Conservation (phyloP, 2,888 invertebrate species). For the Gasteruption jaculator region DNA sequence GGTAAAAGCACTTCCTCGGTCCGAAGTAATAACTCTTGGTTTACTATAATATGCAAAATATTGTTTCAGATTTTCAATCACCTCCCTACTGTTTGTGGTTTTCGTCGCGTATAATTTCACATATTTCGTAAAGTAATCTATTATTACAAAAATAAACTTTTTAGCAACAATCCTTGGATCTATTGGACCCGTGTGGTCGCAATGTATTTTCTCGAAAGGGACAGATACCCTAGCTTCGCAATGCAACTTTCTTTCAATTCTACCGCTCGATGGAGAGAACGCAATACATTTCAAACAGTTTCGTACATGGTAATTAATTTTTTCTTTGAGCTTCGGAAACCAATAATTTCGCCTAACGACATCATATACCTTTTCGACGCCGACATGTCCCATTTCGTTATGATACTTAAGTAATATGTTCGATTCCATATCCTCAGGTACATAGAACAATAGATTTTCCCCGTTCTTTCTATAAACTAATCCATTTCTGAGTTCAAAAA, state of each 20-base stretch:
- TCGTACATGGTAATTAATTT: constrained; percentile 11
- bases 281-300: constrained; percentile 25
- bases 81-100: constrained; percentile 15
- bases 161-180: not conserved
- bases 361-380: constrained; percentile 20
- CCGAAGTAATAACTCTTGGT: constrained; percentile 17
- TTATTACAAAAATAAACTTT: constrained; percentile 9
- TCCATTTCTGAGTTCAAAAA: constrained; percentile 24
- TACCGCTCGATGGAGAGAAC: constrained; percentile 17
- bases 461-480: constrained; percentile 22
- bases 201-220: constrained; percentile 14
- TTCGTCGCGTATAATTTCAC: constrained; percentile 16
- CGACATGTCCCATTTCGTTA: constrained; percentile 25
- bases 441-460: constrained; percentile 21
- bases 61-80: constrained; percentile 10
- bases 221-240: constrained; percentile 9
- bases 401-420: constrained; percentile 21
- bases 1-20: constrained; percentile 22
- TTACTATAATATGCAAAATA: constrained; percentile 16
- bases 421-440: constrained; percentile 20
- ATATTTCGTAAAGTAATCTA: constrained; percentile 16
- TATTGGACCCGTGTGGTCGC: constrained; percentile 10
- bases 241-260: constrained; percentile 18
- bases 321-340: constrained; percentile 17
- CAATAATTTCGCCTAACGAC: constrained; percentile 18